Evolutionary conservation across 1,140 invertebrate genomes (phyloP), one percentile per base, ranked within the genome.

Genomic region (Odontomachus brunneus): DNA sequence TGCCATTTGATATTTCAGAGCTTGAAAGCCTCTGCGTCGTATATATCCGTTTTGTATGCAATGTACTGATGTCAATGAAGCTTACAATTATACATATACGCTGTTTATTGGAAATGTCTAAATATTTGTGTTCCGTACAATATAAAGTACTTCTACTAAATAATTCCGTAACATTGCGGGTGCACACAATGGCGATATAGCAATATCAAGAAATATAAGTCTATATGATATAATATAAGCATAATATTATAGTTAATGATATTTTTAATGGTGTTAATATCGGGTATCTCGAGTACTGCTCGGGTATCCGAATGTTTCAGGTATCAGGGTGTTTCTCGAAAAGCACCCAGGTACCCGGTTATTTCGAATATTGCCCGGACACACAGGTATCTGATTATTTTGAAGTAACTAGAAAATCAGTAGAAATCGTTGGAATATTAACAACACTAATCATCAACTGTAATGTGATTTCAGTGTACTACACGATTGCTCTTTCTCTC

Each of bases 1-100:
- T 24, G 2, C 33, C 51, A 44, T 48, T 74, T 67, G n/a, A 48
- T 63, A 65, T 84, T 87, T 55, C 51, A 87, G 86, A 86, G 75
- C 57, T 63, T 87, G 12, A 87, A 86, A 62, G 63, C 81, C 19
- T 84, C 73, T 14, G 84, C 66, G 5, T 87, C 86, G 12, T 84
- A 85, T 1, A 51, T 85, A n/a, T 86, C 83, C 17, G 69, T 86
- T 75, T 69, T 86, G 17, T 51, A 74, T 1, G 83, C 85, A 44
- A 81, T 86, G 69, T 86, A 82, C 7, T 86, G 9, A 84, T 22
- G 1, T 1, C 2, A 51, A 80, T 44, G 1, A 69, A 76, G 14
- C 3, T 53, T 22, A 51, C 3, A 63, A 53, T 2, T 44, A 14
- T 24, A 11, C 66, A 55, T n/a, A 53, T 26, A 44, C 0, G 15